Percentiles rank a stretch among this genome's conserved stretches.
These are phyloP conservation scores for Trichopria drosophilae DNA, from an alignment of 2,888 invertebrate genomes.

Conservation along the genomic window DNA sequence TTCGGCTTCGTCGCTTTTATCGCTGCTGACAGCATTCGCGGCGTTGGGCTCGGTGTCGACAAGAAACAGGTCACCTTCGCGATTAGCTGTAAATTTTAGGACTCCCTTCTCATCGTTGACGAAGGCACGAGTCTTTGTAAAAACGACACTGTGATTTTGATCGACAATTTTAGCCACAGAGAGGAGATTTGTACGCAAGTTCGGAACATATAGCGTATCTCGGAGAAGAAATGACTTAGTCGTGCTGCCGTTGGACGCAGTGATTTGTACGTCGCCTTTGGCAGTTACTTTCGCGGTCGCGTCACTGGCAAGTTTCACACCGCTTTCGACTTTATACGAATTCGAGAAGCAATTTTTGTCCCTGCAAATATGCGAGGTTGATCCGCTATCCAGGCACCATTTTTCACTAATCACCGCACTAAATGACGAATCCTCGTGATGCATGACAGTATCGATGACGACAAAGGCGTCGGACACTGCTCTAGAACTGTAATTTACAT, in stretches of 20 bases:
- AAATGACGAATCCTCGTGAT: background rate
- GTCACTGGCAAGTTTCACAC: slow-evolving; percentile 4
- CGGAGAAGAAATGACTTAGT: background rate
- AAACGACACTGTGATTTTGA: background rate
- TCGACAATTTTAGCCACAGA: slow-evolving; percentile 15
- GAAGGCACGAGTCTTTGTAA: no score
- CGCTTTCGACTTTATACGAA: background rate
- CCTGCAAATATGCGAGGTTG: background rate
- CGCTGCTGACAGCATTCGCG: background rate
- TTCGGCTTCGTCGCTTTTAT: background rate
- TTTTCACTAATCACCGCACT: background rate
- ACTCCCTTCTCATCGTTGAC: no score
- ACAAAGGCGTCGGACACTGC: background rate
- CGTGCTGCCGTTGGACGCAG: background rate
- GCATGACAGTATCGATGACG: background rate
- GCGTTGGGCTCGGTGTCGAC: background rate
- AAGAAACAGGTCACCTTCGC: slow-evolving; percentile 8
- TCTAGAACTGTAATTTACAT: background rate
- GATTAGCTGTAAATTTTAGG: no score
- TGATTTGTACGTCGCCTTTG: background rate
- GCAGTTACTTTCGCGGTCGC: slow-evolving; percentile 5
- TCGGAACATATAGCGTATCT: slow-evolving; percentile 16
- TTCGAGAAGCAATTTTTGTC: background rate
- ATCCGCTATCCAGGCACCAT: slow-evolving; percentile 11
- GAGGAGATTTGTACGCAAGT: slow-evolving; percentile 22